Evolutionary conservation across 1,140 invertebrate species (phyloP).

Genomic region (Pogonomyrmex californicus): DNA sequence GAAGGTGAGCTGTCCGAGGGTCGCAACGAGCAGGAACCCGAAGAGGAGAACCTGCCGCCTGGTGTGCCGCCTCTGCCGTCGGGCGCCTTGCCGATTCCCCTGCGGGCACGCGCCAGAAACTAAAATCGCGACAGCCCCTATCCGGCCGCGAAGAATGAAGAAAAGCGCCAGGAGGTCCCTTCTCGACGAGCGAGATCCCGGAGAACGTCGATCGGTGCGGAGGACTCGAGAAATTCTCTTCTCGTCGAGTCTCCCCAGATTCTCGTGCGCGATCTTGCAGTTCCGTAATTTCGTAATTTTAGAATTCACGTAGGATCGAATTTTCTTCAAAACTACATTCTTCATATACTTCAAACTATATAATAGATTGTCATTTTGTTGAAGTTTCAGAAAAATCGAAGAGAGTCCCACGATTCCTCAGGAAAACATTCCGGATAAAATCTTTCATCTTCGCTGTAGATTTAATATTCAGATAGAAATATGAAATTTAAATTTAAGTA

Average conservation of each 20-base stretch:
- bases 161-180: constrained; percentile 29
- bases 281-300: constrained; percentile 5
- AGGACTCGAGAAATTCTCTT: constrained; percentile 24
- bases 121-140: constrained; percentile 63
- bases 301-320: constrained; percentile 1
- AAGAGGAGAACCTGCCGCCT: constrained; percentile 85
- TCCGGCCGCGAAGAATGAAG: constrained; percentile 25
- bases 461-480: neutral
- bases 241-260: constrained; percentile 18
- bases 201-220: constrained; percentile 1
- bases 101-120: constrained; percentile 81
- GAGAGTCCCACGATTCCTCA: constrained; percentile 8
- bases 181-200: constrained; percentile 25
- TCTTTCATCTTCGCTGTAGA: neutral
- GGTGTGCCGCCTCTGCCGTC: constrained; percentile 83
- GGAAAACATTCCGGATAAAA: neutral
- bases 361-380: too few species aligned
- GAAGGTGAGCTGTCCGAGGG: constrained; percentile 83
- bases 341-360: too few species aligned
- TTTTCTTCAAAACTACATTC: neutral
- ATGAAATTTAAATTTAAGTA: constrained; percentile 6
- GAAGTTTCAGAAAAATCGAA: neutral
- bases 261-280: constrained; percentile 12
- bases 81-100: constrained; percentile 81
- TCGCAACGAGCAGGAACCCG: constrained; percentile 84